Conservation (phyloP, 1,140 invertebrate genomes). For the Drosophila repletoides region DNA sequence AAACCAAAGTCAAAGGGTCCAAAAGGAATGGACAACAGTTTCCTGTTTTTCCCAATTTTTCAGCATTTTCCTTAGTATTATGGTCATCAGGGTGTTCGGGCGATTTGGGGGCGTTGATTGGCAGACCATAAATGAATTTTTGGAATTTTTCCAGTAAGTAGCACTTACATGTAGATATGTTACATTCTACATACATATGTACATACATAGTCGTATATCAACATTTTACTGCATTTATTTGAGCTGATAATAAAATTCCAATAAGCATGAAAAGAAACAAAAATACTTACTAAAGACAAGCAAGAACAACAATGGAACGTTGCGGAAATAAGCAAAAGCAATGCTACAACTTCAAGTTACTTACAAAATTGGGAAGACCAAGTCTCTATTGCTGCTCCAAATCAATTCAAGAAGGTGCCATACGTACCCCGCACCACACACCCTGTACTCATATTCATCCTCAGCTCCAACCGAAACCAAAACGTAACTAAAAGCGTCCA, state of each 20-base stretch:
- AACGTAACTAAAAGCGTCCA: slow-evolving; percentile 73
- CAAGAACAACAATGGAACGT: slow-evolving; percentile 35
- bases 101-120: slow-evolving; percentile 18
- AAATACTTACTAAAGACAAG: slow-evolving; percentile 67
- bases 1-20: not conserved
- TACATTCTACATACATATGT: not conserved
- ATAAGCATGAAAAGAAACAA: slow-evolving; percentile 74
- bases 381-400: slow-evolving; percentile 23
- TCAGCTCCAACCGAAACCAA: slow-evolving; percentile 32
- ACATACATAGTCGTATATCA: slow-evolving; percentile 26
- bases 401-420: slow-evolving; percentile 51
- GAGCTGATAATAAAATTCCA: slow-evolving; percentile 78
- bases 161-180: not conserved
- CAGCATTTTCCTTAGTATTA: not conserved
- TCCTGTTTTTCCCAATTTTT: not conserved
- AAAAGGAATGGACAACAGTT: not conserved
- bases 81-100: slow-evolving; percentile 8
- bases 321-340: slow-evolving; percentile 13
- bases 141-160: slow-evolving; percentile 2
- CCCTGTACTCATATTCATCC: too few species aligned
- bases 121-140: slow-evolving; percentile 16
- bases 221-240: slow-evolving; percentile 75
- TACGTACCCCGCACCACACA: slow-evolving; percentile 6
- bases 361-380: slow-evolving; percentile 19
- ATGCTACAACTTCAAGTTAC: slow-evolving; percentile 14